Percentiles rank a stretch among this genome's conserved stretches.
Evolutionary conservation across 2,797 vertebrate genomes (phyloP).

Genomic region (Cottoperca gobio): DNA sequence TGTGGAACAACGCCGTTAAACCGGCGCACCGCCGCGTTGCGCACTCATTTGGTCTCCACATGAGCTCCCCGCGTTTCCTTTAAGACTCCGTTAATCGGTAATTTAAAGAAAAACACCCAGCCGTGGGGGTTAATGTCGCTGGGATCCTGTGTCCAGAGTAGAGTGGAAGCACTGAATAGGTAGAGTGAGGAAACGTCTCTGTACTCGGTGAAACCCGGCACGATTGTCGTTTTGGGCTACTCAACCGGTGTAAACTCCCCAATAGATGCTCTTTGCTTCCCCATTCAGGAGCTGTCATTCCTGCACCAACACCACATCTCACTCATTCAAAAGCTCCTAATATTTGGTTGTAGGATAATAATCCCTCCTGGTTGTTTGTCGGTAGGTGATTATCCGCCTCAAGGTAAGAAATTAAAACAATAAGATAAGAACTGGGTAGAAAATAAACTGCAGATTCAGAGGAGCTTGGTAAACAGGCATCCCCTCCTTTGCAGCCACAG

Average conservation of each 20-base stretch:
- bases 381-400: slow-evolving; percentile 13
- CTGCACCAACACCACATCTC: slow-evolving; percentile 39
- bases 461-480: slow-evolving; percentile 4
- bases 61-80: slow-evolving; percentile 43
- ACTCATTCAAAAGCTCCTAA: slow-evolving; percentile 32
- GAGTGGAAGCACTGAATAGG: neutral
- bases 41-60: slow-evolving; percentile 61
- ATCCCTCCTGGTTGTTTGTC: slow-evolving; percentile 14
- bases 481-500: slow-evolving; percentile 23
- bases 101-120: slow-evolving; percentile 15
- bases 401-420: slow-evolving; percentile 4
- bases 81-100: slow-evolving; percentile 37
- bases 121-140: neutral
- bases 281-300: slow-evolving; percentile 53
- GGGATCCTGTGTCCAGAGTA: slow-evolving; percentile 4
- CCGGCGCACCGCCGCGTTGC: slow-evolving; percentile 64
- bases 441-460: slow-evolving; percentile 5
- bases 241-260: slow-evolving; percentile 30
- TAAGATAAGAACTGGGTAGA: neutral
- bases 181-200: slow-evolving; percentile 7
- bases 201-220: slow-evolving; percentile 11
- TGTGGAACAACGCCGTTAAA: slow-evolving; percentile 49
- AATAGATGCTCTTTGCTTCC: slow-evolving; percentile 38
- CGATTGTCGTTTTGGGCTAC: slow-evolving; percentile 26
- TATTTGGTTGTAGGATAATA: neutral